Evolutionary conservation across 2,113 vertebrate species (phyloP).

Genomic region (Gnathonemus echidnorhynchus): DNA sequence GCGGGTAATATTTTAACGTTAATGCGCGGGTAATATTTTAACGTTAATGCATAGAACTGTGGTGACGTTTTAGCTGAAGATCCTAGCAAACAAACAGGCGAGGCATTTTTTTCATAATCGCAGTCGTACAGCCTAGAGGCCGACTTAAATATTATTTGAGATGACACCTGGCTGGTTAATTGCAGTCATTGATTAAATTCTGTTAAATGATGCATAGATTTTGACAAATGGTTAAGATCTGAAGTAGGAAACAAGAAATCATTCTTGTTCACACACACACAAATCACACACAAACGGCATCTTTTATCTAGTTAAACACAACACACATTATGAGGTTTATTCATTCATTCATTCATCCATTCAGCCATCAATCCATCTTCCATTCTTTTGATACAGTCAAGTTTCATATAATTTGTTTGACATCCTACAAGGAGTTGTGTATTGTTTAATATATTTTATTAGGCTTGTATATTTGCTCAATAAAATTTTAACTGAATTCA

Average conservation of each 20-base stretch:
- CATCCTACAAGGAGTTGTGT: not conserved
- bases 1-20: constrained; percentile 48
- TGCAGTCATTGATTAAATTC: not conserved
- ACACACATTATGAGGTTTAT: not conserved
- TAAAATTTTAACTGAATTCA: not conserved
- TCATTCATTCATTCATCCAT: not conserved
- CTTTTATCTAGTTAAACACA: not conserved
- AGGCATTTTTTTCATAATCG: not conserved
- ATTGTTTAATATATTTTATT: not conserved
- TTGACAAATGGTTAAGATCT: not conserved
- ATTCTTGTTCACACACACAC: too few relatives aligned
- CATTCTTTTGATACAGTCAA: not conserved
- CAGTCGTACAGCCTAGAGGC: not conserved
- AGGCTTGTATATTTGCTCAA: not conserved
- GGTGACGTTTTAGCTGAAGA: not conserved
- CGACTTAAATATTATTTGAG: not conserved
- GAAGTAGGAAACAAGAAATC: not conserved
- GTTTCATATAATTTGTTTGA: not conserved
- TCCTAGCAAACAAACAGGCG: not conserved
- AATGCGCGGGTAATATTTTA: constrained; percentile 47
- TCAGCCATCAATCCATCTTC: not conserved
- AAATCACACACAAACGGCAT: not conserved
- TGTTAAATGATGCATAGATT: not conserved
- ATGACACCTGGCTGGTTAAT: not conserved
- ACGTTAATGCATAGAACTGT: constrained; percentile 56